phyloP scores from a whole-genome alignment of 2,797 vertebrate species.

The Chanos chanos region DNA sequence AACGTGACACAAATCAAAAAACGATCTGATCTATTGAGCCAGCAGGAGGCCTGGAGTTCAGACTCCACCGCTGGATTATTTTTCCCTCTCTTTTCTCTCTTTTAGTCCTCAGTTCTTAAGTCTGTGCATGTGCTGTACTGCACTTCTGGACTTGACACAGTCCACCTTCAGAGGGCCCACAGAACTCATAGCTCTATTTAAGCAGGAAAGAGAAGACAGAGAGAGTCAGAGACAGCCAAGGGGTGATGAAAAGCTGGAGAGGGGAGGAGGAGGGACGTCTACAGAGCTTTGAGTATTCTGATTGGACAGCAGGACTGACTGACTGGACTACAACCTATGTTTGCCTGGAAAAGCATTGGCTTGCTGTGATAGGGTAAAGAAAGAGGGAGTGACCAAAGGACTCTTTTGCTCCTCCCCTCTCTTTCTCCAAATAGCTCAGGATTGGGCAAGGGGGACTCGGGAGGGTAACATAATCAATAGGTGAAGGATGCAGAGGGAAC shows the following conservation, averaged over 20 bases:
- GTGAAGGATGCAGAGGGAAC: constrained; percentile 18
- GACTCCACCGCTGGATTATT: constrained; percentile 67
- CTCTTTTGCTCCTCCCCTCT: constrained; percentile 59
- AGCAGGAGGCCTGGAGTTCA: constrained; percentile 58
- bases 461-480: constrained; percentile 32
- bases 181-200: constrained; percentile 81
- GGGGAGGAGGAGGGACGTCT: constrained; percentile 71
- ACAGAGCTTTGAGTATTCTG: constrained; percentile 51
- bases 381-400: constrained; percentile 38
- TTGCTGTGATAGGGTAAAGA: constrained; percentile 45
- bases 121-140: constrained; percentile 72
- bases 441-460: constrained; percentile 41
- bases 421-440: constrained; percentile 44
- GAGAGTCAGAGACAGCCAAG: constrained; percentile 74
- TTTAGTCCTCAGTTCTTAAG: constrained; percentile 77
- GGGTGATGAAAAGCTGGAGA: constrained; percentile 68
- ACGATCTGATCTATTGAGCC: constrained; percentile 66
- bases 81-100: constrained; percentile 67
- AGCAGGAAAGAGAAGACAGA: constrained; percentile 75
- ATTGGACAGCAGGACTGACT: constrained; percentile 50
- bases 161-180: constrained; percentile 77
- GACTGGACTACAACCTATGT: constrained; percentile 42
- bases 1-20: constrained; percentile 75
- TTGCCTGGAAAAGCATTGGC: constrained; percentile 53
- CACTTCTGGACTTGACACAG: constrained; percentile 75